These are phyloP conservation scores for Isichthys henryi DNA, from an alignment of 2,113 vertebrate species.

Conservation along the genomic window DNA sequence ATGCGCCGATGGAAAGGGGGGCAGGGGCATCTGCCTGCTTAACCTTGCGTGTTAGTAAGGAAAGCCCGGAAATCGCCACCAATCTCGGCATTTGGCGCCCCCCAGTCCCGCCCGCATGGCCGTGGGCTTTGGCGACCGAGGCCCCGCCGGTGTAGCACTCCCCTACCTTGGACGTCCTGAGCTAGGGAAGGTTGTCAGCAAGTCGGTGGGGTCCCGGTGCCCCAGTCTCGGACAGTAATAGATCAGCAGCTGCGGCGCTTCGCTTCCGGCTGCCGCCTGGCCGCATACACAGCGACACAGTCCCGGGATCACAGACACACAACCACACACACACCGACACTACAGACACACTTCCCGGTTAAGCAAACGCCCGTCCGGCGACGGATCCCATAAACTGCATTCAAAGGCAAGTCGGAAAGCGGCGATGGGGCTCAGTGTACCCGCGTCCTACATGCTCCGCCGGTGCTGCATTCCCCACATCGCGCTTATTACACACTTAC, in stretches of 20 bases:
- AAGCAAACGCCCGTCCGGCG: neutral
- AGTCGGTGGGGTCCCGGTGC: neutral
- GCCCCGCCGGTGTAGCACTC: slow-evolving; percentile 13
- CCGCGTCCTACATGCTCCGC: neutral
- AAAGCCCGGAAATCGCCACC: neutral
- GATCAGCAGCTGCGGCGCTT: slow-evolving; percentile 23
- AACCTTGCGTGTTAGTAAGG: neutral
- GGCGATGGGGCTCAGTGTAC: neutral
- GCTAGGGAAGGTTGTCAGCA: neutral
- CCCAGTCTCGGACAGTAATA: neutral
- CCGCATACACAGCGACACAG: slow-evolving; percentile 6
- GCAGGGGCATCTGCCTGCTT: neutral
- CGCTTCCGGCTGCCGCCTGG: slow-evolving; percentile 18
- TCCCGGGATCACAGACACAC: neutral
- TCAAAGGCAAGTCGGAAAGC: neutral
- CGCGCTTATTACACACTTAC: neutral
- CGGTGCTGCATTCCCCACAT: neutral
- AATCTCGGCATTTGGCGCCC: neutral
- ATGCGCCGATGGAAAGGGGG: neutral
- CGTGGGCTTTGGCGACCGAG: neutral
- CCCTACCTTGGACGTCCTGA: neutral
- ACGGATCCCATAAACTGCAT: neutral
- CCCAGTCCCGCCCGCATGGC: neutral
- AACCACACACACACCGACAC: neutral
- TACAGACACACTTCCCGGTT: neutral